Percentiles rank a stretch among this genome's conserved stretches.
These are phyloP conservation scores for Typhlichthys eigenmanni DNA, from an alignment of 2,797 vertebrate genomes.

Conservation along the genomic window DNA sequence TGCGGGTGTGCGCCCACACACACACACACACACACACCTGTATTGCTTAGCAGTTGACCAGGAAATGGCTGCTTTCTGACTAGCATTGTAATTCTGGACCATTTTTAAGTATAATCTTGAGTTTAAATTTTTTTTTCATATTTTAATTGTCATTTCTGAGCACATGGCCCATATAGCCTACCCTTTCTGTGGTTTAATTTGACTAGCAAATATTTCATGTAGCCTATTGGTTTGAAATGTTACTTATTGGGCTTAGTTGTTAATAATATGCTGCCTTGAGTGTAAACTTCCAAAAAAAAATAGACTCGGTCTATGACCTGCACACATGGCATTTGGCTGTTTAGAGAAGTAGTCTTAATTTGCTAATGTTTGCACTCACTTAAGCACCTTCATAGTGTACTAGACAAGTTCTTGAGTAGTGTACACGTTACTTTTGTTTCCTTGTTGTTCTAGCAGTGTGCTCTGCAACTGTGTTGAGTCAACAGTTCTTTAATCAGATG, in stretches of 20 bases:
- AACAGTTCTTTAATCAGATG: too few species aligned
- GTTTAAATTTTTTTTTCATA: too few species aligned
- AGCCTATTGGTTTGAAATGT: too few species aligned
- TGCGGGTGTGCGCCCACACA: neutral
- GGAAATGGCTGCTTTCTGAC: slow-evolving; percentile 61
- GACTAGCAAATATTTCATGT: too few species aligned
- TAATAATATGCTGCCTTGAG: neutral
- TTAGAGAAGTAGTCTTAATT: slow-evolving; percentile 13
- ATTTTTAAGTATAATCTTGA: neutral
- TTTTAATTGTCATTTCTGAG: too few species aligned
- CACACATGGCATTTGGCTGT: slow-evolving; percentile 39
- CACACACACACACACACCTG: slow-evolving; percentile 58
- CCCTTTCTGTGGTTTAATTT: too few species aligned
- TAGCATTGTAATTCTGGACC: slow-evolving; percentile 4
- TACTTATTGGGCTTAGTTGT: too few species aligned
- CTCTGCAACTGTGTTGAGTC: too few species aligned
- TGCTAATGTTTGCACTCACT: slow-evolving; percentile 19
- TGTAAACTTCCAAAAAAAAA: slow-evolving; percentile 1
- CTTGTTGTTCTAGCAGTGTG: too few species aligned
- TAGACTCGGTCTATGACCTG: slow-evolving; percentile 48
- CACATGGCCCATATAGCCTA: too few species aligned
- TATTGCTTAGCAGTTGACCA: slow-evolving; percentile 36
- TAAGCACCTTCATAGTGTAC: slow-evolving; percentile 39
- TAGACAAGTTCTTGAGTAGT: slow-evolving; percentile 34
- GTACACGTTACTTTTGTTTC: too few species aligned